phyloP scores from a whole-genome alignment of 2,888 invertebrate species.

The Cheilosia grossa region DNA sequence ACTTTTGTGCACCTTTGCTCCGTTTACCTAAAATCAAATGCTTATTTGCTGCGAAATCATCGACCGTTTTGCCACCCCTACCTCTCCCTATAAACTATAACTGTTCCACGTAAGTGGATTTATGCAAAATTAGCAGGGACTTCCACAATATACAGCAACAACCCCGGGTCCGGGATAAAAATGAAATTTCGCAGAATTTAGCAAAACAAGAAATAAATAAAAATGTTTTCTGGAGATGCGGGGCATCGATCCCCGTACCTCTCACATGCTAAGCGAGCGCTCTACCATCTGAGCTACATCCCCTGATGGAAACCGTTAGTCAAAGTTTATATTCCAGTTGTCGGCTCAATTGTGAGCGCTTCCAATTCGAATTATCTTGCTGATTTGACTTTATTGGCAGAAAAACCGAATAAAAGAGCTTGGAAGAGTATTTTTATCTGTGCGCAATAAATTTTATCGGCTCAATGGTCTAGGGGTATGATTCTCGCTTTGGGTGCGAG shows the following conservation, averaged over 20 bases:
- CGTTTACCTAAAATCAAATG: too few species aligned
- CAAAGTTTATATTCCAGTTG: neutral
- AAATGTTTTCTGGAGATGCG: conserved; percentile 82
- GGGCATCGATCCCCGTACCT: conserved; percentile 84
- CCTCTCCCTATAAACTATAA: neutral
- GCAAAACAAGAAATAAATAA: neutral
- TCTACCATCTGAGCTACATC: conserved; percentile 84
- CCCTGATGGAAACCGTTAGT: conserved; percentile 75
- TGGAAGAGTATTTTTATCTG: neutral
- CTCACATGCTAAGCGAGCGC: conserved; percentile 84
- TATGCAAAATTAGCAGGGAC: too few species aligned
- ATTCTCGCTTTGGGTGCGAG: conserved; percentile 83
- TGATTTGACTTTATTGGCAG: conserved; percentile 6
- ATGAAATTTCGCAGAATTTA: too few species aligned
- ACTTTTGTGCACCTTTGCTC: too few species aligned
- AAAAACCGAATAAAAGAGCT: neutral
- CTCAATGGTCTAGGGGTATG: conserved; percentile 83
- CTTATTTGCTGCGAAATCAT: too few species aligned
- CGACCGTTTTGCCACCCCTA: neutral
- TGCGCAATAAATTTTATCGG: conserved; percentile 59
- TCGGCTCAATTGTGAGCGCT: neutral
- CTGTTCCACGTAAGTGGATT: too few species aligned
- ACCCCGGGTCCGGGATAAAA: too few species aligned
- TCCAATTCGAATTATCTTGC: neutral
- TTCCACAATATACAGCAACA: too few species aligned